Base-by-base conservation (phyloP, 2,113 vertebrate genomes). In the Actinemys pallida region DNA sequence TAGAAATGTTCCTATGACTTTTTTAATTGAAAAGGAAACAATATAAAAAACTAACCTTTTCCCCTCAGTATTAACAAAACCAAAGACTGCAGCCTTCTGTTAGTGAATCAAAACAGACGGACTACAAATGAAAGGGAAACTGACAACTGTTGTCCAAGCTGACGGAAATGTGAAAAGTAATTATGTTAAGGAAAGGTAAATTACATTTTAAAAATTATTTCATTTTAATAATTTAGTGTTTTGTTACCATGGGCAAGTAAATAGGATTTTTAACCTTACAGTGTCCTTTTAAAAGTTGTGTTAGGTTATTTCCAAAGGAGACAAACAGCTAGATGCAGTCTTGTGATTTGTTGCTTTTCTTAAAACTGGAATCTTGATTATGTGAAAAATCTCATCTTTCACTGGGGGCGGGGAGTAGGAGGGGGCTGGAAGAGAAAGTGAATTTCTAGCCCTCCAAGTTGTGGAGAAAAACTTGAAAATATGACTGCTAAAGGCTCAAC, bases 351-450 rank as follows among this genome's bases (percentile, higher is more conserved):
- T 65, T 35, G 59, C 13, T 35, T 65, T 35, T 35, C 59, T 31
- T 65, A 29, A 65, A 35, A 65, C 14, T 35, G 31, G 31, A 31
- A 65, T 62, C 13, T 62, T 35, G 29, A 62, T 35, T 17, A 16
- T 16, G 6, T 31, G 59, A 35, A 16, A 7, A 16, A 29, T 59
- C 27, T 59, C 27, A 29, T 11, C 57, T 59, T 59, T 29, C 5
- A 27, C 11, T 27, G 17, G 52, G 6, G 17, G 52, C 2, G 5
- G 27, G 12, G 12, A 6, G 27, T 13, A 0, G 5, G 12, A 6
- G 24, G 4, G 57, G 57, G 27, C 5, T 59, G 57, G 57, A 59
- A 13, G 27, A 29, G 25, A 59, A 59, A 59, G 11, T 59, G 12
- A 59, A 62, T 31, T 14, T 62, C 27, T 62, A 62, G 13, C 12